phyloP scores from a whole-genome alignment of 2,113 vertebrate genomes.

The Datnioides undecimradiatus region DNA sequence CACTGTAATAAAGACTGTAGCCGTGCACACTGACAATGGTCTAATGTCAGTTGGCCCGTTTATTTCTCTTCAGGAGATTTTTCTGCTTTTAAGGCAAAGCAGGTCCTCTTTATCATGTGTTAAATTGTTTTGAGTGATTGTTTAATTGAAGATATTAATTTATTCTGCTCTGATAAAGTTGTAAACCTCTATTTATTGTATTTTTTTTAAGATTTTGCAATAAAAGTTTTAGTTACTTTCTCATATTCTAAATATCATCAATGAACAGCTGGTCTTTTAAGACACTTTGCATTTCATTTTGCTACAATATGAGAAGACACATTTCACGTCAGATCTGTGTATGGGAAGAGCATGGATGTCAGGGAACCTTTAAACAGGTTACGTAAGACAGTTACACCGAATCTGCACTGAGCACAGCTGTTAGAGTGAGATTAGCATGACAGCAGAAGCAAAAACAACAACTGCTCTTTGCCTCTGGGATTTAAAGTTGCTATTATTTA shows the following conservation, averaged over 20 bases:
- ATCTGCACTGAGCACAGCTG: conserved; percentile 22
- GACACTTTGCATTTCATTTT: neutral
- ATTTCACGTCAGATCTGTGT: neutral
- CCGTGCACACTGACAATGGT: neutral
- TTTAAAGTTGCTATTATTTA: conserved; percentile 36
- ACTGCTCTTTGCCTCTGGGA: neutral
- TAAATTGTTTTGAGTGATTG: neutral
- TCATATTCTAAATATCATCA: neutral
- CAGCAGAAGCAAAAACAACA: conserved; percentile 17
- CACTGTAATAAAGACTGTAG: conserved; percentile 10
- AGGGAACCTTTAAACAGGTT: conserved; percentile 40
- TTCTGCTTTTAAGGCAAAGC: neutral
- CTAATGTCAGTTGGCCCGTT: neutral
- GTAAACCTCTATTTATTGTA: neutral
- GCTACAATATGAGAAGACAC: neutral
- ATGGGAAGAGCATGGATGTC: conserved; percentile 13
- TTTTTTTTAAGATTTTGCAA: neutral
- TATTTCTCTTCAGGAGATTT: neutral
- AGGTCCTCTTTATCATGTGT: neutral
- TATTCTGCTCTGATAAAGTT: neutral
- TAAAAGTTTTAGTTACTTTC: neutral
- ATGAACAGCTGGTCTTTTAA: neutral
- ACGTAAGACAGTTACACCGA: conserved; percentile 34
- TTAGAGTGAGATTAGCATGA: conserved; percentile 30
- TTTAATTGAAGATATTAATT: neutral